Evolutionary conservation across 2,113 vertebrate species (phyloP).

Genomic region (Gymnorhina tibicen): DNA sequence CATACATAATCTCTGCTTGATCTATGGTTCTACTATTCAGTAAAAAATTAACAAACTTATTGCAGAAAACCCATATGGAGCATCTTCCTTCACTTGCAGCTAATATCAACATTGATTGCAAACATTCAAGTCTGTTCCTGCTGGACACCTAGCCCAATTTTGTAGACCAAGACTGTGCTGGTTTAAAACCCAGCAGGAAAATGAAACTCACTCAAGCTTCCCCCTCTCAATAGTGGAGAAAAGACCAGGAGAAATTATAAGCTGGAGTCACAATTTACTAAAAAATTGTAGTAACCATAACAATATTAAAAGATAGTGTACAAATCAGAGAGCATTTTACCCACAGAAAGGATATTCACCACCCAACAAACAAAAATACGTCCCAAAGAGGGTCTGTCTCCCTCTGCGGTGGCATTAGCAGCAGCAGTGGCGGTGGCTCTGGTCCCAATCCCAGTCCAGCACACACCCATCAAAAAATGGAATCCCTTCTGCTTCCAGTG

Average conservation of each 20-base stretch:
- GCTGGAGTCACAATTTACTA: not conserved
- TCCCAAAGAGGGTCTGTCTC: not conserved
- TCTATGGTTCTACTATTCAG: not conserved
- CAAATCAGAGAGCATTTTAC: not conserved
- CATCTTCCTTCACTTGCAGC: not conserved
- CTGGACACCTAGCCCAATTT: not conserved
- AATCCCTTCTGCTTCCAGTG: not conserved
- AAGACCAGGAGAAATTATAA: not conserved
- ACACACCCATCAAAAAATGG: no score
- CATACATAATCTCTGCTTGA: not conserved
- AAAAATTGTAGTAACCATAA: not conserved
- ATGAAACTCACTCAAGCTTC: not conserved
- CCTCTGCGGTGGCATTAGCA: accelerated
- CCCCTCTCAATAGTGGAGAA: not conserved
- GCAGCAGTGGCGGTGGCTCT: not conserved
- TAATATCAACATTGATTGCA: not conserved
- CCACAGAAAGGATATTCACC: not conserved
- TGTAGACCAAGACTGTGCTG: not conserved
- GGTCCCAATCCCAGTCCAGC: not conserved
- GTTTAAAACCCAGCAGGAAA: not conserved
- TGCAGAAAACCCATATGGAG: not conserved
- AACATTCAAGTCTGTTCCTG: not conserved
- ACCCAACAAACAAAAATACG: not conserved
- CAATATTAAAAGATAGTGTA: not conserved
- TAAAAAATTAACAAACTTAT: accelerated